phyloP scores from a whole-genome alignment of 2,888 invertebrate species.

The Drosophila nigritarsus region DNA sequence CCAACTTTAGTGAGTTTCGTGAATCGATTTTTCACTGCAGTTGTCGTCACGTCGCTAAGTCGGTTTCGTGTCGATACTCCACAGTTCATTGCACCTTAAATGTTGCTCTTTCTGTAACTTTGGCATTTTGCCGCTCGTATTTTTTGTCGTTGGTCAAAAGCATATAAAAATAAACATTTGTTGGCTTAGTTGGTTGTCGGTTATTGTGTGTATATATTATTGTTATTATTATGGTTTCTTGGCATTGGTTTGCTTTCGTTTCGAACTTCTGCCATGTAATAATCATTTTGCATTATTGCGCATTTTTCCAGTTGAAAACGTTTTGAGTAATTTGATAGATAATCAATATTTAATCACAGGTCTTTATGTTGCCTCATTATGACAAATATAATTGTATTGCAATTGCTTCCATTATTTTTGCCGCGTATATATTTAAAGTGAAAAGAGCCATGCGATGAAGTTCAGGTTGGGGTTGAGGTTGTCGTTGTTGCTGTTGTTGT shows the following conservation, averaged over 20 bases:
- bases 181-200: slow-evolving; percentile 7
- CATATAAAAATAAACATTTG: slow-evolving; percentile 21
- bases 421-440: slow-evolving; percentile 23
- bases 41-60: slow-evolving; percentile 46
- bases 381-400: slow-evolving; percentile 50
- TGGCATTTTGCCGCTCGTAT: slow-evolving; percentile 1
- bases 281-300: slow-evolving; percentile 62
- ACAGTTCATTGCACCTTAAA: slow-evolving; percentile 43
- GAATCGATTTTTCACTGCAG: slow-evolving; percentile 61
- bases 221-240: slow-evolving; percentile 8
- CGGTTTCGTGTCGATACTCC: slow-evolving; percentile 28
- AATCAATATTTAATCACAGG: slow-evolving; percentile 74
- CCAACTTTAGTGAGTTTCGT: slow-evolving; percentile 30
- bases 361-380: slow-evolving; percentile 59
- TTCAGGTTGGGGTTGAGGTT: slow-evolving; percentile 41
- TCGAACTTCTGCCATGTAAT: slow-evolving; percentile 56
- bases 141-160: slow-evolving; percentile 50
- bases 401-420: slow-evolving; percentile 24
- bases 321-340: slow-evolving; percentile 52
- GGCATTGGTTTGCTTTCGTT: slow-evolving; percentile 44
- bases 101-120: slow-evolving; percentile 15
- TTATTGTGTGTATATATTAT: slow-evolving; percentile 17
- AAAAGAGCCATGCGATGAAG: slow-evolving; percentile 42
- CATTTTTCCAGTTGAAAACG: slow-evolving; percentile 65
- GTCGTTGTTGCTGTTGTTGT: not conserved